A percentile compares a stretch with the other conserved stretches of the same genome.
phyloP scores from a whole-genome alignment of 1,140 invertebrate species.

The Nasonia longicornis region DNA sequence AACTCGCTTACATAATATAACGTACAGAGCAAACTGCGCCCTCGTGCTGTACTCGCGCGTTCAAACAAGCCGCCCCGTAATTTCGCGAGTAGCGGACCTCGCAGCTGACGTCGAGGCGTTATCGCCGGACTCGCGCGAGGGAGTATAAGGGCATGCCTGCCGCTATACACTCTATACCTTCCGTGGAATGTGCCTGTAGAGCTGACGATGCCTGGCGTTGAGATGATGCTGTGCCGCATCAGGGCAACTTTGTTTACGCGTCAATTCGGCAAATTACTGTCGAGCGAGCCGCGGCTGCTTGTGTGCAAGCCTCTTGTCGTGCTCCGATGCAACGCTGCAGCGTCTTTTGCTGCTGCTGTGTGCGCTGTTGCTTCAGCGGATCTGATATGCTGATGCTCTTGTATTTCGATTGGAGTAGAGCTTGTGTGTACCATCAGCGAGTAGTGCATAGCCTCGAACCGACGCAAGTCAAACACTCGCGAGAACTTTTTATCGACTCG shows the following conservation, averaged over 20 bases:
- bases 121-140: neutral
- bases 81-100: neutral
- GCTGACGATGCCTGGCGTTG: neutral
- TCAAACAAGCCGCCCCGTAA: slow-evolving; percentile 1
- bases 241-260: slow-evolving; percentile 28
- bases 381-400: too few relatives aligned
- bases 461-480: too few relatives aligned
- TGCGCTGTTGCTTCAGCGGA: too few relatives aligned
- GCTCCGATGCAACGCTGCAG: too few relatives aligned
- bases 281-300: neutral
- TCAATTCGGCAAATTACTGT: slow-evolving; percentile 31
- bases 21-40: neutral
- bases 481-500: too few relatives aligned
- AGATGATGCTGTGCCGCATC: neutral
- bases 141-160: neutral
- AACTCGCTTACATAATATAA: neutral
- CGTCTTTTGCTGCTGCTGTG: too few relatives aligned
- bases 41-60: neutral
- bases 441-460: too few relatives aligned
- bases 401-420: too few relatives aligned
- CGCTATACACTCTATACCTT: neutral
- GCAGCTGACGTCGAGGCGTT: slow-evolving; percentile 1
- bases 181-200: neutral
- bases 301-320: neutral
- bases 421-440: too few relatives aligned